Conservation (phyloP, 2,888 invertebrate species). For the Acheta domesticus region DNA sequence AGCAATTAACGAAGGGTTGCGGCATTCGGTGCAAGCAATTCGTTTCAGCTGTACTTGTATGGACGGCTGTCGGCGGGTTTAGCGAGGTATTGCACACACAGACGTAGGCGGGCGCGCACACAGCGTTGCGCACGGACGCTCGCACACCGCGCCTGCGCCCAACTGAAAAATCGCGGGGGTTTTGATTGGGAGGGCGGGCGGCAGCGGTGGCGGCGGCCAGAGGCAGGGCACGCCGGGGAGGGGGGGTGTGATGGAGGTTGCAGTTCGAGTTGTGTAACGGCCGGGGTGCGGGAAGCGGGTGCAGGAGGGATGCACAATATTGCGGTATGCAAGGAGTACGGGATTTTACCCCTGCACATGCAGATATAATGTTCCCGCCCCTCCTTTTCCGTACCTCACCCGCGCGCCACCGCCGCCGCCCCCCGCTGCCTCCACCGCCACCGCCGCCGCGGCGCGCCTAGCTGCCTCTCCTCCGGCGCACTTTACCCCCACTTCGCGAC, state of each 20-base stretch:
- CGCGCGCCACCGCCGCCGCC: not conserved
- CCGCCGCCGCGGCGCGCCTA: not conserved
- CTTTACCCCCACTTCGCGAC: not conserved
- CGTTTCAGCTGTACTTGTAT: conserved; percentile 18
- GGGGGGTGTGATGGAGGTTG: conserved; percentile 18
- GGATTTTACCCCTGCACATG: conserved; percentile 11
- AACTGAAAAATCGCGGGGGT: not conserved
- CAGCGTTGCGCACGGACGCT: not conserved
- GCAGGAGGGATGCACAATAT: not conserved
- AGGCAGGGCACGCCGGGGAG: not conserved
- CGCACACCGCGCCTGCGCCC: conserved; percentile 5
- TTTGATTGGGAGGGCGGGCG: not conserved
- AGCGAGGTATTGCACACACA: conserved; percentile 18
- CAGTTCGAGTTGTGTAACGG: not conserved
- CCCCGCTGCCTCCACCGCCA: too few relatives aligned
- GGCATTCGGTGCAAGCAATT: conserved; percentile 10
- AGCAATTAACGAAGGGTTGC: conserved; percentile 18
- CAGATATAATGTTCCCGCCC: not conserved
- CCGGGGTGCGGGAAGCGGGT: not conserved
- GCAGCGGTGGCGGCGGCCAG: not conserved
- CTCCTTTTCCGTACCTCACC: not conserved
- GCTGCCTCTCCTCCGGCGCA: not conserved
- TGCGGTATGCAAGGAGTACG: not conserved
- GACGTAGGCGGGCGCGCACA: not conserved
- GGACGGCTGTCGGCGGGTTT: conserved; percentile 18